A percentile compares a stretch with the other conserved stretches of the same genome.
Evolutionary conservation across 2,113 vertebrate genomes (phyloP).

Genomic region (Calonectris borealis): DNA sequence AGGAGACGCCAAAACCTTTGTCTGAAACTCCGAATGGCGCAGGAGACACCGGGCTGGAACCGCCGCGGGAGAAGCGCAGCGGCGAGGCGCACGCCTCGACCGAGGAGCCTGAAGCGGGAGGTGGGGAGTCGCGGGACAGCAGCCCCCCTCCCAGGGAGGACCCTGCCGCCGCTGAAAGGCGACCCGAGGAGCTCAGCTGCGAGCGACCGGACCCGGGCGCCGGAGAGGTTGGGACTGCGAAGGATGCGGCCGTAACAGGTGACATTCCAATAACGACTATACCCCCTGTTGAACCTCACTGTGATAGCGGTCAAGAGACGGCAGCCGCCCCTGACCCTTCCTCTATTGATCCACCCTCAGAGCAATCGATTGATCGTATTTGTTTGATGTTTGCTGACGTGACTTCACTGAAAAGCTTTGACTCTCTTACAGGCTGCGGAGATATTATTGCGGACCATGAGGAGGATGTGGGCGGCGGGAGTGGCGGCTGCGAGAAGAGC

Average conservation of each 20-base stretch:
- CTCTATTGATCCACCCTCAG: conserved; percentile 89
- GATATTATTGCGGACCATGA: conserved; percentile 98
- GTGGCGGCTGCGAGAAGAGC: conserved; percentile 64
- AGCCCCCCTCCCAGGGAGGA: not conserved
- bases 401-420: conserved; percentile 99
- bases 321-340: conserved; percentile 80
- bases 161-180: not conserved
- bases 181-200: conserved; percentile 46
- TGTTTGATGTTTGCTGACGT: conserved; percentile 96
- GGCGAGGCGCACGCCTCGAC: conserved; percentile 24
- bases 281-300: conserved; percentile 72
- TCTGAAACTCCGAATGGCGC: conserved; percentile 64
- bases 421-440: conserved; percentile 98
- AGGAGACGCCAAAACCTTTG: conserved; percentile 73
- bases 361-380: conserved; percentile 86
- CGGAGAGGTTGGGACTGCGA: conserved; percentile 54
- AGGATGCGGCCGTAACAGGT: conserved; percentile 76
- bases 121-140: not conserved
- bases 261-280: conserved; percentile 74
- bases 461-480: conserved; percentile 85
- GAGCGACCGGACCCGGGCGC: conserved; percentile 26
- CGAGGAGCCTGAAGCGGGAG: conserved; percentile 25
- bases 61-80: conserved; percentile 50
- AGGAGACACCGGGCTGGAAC: conserved; percentile 46
- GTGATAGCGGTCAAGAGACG: conserved; percentile 73